phyloP scores from a whole-genome alignment of 2,797 vertebrate species.

The Eulemur albifrons region DNA sequence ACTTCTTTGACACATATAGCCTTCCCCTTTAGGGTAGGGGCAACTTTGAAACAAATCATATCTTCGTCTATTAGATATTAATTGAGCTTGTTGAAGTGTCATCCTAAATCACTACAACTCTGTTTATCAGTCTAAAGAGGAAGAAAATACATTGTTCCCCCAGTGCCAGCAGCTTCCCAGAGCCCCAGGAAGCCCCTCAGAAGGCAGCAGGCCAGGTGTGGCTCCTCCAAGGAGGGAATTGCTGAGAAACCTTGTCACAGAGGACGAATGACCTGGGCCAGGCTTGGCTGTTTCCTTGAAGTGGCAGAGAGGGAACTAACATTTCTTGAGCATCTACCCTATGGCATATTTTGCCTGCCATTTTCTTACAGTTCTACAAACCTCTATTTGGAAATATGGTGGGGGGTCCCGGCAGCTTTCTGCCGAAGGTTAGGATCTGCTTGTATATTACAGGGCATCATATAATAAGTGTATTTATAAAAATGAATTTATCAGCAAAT shows the following conservation, averaged over 20 bases:
- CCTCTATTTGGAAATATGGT: not conserved
- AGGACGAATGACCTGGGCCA: not conserved
- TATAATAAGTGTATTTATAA: not conserved
- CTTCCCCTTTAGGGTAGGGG: not conserved
- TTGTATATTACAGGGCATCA: not conserved
- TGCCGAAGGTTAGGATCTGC: not conserved
- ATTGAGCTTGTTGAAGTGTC: not conserved
- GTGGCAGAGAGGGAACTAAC: not conserved
- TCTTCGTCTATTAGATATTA: not conserved
- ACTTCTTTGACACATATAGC: not conserved
- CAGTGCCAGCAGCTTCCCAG: not conserved
- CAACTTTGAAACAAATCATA: not conserved
- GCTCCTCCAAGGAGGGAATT: not conserved
- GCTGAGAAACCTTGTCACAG: not conserved
- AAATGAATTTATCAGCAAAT: conserved; percentile 15
- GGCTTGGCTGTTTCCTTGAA: not conserved
- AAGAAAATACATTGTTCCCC: not conserved
- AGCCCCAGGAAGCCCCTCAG: not conserved
- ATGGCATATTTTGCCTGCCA: not conserved
- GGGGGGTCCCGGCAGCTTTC: not conserved
- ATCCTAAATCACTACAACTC: conserved; percentile 14
- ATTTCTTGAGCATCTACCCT: not conserved
- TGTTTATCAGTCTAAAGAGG: not conserved
- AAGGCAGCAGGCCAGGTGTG: not conserved
- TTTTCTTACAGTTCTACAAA: not conserved